Evolutionary conservation across 2,888 invertebrate genomes (phyloP).

Genomic region (Dynastes tityus): DNA sequence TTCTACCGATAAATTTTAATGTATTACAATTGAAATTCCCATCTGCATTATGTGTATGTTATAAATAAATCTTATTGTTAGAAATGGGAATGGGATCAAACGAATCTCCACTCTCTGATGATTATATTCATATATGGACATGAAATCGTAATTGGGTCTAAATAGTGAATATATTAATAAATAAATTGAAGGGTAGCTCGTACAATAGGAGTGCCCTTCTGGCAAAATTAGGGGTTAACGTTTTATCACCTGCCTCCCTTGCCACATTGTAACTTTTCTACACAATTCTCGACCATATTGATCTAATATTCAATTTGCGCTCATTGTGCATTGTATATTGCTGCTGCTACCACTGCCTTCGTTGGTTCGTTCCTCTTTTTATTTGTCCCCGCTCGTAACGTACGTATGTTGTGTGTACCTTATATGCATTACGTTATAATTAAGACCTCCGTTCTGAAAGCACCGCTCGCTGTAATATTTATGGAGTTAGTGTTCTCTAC

Average conservation of each 20-base stretch:
- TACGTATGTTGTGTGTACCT: slow-evolving; percentile 32
- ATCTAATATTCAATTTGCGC: slow-evolving; percentile 56
- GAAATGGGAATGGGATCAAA: slow-evolving; percentile 9
- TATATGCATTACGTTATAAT: slow-evolving; percentile 29
- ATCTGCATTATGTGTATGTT: slow-evolving; percentile 46
- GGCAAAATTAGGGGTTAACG: slow-evolving; percentile 62
- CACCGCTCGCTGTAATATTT: slow-evolving; percentile 32
- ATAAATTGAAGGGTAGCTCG: slow-evolving; percentile 54
- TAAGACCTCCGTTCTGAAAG: slow-evolving; percentile 39
- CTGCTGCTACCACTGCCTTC: slow-evolving; percentile 1
- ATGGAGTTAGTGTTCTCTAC: slow-evolving; percentile 28
- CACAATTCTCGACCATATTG: slow-evolving; percentile 55
- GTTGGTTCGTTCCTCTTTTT: slow-evolving; percentile 21
- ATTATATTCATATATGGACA: slow-evolving; percentile 24
- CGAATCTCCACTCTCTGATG: slow-evolving; percentile 15
- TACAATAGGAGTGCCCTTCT: slow-evolving; percentile 61
- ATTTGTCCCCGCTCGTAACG: slow-evolving; percentile 19
- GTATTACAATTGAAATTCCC: slow-evolving; percentile 56
- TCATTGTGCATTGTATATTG: slow-evolving; percentile 48
- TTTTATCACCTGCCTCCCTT: slow-evolving; percentile 61
- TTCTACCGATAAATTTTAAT: slow-evolving; percentile 52
- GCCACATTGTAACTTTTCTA: slow-evolving; percentile 40
- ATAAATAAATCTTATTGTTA: slow-evolving; percentile 54
- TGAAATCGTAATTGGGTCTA: slow-evolving; percentile 60
- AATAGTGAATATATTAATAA: slow-evolving; percentile 61